Base-by-base conservation (phyloP, 2,888 invertebrate species). In the Lamellibrachia columna region DNA sequence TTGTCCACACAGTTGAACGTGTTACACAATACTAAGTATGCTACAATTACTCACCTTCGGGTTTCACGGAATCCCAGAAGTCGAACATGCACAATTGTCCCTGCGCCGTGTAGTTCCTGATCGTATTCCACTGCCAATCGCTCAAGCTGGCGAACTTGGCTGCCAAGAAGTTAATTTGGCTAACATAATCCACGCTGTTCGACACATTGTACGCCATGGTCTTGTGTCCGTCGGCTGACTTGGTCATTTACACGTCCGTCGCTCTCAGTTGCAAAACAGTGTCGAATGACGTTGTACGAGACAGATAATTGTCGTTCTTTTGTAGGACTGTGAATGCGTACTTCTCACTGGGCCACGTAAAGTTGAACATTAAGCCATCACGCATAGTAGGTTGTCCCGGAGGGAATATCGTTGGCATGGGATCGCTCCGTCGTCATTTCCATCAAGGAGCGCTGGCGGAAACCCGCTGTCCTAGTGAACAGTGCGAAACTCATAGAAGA, bases 71-170 rank as follows among this genome's bases (percentile, higher is more conserved):
- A 22, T 75, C 75, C 75, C 75, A 75, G 75, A 75, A 75, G n/a
- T 75, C 75, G 22, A 75, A 22, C 75, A 75, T 22, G 75, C 75
- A 75, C 75, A 75, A 75, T 1, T n/a, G 75, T 75, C 75, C 75
- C 75, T 75, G 75, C 22, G n/a, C n/a, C 6, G 75, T 22, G 75
- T 75, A 75, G n/a, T 75, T 75, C 22, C 22, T 11, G 75, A 75
- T 75, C 75, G 75, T 75, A 75, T 75, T 75, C 75, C 75, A 75
- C 75, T 75, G 75, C 75, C 75, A 75, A 75, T 75, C 75, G n/a
- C 75, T 22, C 75, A 75, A 75, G 1, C 15, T 75, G 22, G 22
- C 22, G 75, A 22, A 75, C 11, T 58, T 58, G 11, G 58, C 58
- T 15, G 58, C 58, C 58, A 75, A 15, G 22, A 22, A 75, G 15